These are phyloP conservation scores for Ochropleura plecta DNA, from an alignment of 2,888 invertebrate genomes.

Conservation along the genomic window DNA sequence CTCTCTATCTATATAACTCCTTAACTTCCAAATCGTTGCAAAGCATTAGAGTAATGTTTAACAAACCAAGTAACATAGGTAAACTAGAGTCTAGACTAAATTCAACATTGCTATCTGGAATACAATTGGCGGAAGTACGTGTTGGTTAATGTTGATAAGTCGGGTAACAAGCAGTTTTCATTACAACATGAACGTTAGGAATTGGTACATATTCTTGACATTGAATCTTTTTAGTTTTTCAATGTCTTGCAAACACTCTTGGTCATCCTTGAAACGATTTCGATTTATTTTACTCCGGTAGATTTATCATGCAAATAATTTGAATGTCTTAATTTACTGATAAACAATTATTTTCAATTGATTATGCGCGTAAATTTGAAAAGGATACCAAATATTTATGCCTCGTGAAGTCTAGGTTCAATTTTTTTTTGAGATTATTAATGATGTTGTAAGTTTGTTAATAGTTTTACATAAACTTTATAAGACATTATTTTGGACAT, in stretches of 20 bases:
- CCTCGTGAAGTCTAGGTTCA: not conserved
- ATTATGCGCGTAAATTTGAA: not conserved
- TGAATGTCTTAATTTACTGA: not conserved
- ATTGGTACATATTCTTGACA: slow-evolving; percentile 1
- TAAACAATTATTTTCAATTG: not conserved
- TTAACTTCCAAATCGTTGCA: slow-evolving; percentile 2
- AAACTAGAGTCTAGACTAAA: slow-evolving; percentile 29
- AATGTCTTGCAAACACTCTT: not conserved
- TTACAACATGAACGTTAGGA: slow-evolving; percentile 17
- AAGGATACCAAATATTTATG: not conserved
- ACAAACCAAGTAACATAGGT: slow-evolving; percentile 15
- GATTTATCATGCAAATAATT: not conserved
- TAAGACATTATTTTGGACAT: not conserved
- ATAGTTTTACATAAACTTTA: not conserved
- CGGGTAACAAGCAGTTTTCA: slow-evolving; percentile 13
- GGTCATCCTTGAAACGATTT: not conserved
- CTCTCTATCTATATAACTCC: too few species aligned
- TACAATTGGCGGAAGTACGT: slow-evolving; percentile 51
- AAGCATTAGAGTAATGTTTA: slow-evolving; percentile 9
- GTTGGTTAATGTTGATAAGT: slow-evolving; percentile 37
- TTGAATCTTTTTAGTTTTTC: not conserved
- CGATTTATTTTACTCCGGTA: not conserved
- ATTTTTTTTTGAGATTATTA: not conserved
- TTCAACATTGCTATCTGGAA: slow-evolving; percentile 47
- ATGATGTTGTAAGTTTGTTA: not conserved